Evolutionary conservation across 2,797 vertebrate species (phyloP), one percentile per base, ranked within the genome.

Genomic region (Percopsis omiscomaycus): DNA sequence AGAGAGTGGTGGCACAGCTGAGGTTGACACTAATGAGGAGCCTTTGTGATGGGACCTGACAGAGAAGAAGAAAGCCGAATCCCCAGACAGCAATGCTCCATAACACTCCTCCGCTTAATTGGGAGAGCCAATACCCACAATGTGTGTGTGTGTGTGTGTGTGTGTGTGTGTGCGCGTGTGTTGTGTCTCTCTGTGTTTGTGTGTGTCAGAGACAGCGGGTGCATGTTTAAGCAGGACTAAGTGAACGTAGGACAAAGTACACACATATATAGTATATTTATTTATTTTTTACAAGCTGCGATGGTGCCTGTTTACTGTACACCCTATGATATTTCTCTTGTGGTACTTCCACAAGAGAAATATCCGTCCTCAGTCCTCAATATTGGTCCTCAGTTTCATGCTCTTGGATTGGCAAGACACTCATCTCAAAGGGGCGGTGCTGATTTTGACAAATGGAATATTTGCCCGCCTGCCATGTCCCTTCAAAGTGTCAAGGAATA

Each of bases 11-110:
- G 89, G 89, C 90, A 91, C 87, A 88, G 91, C 88, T 90, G 89
- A 93, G 91, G 90, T 90, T 92, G 91, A 93, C 92, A 92, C 91
- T 94, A 93, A 93, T 93, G 92, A 93, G 93, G 87, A 89, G 90
- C 83, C 89, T 92, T 91, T 92, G 90, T 92, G 91, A 93, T 93
- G 90, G 90, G 91, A 91, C 89, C 91, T 93, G 93, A 94, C 92
- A 93, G 91, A 87, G 86, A 88, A 93, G 92, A 92, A 92, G 91
- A 92, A 93, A 92, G 91, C 87, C 87, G 88, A 91, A 91, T 92
- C 92, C 92, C 91, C 84, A 87, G 91, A 92, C 91, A 92, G 91
- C 86, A 80, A 89, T 86, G 88, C 90, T 90, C 89, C 87, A 91
- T 89, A 92, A 92, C 90, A 92, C 88, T 92, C 86, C 87, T 89